Conservation (phyloP, 2,888 invertebrate species). For the Ectemnius lituratus region DNA sequence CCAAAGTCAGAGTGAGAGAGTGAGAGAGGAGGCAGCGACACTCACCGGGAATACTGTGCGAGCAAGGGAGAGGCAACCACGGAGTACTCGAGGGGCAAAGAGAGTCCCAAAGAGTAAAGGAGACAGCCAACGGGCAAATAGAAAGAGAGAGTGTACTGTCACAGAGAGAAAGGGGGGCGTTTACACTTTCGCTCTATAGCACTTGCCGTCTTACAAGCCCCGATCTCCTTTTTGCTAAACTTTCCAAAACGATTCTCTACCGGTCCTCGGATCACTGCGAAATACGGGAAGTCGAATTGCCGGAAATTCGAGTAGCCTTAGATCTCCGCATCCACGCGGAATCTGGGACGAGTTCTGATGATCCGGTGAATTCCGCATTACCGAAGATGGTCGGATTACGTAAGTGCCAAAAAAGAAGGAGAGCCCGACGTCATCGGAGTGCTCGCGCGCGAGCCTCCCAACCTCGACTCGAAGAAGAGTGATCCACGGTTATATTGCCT, state of each 20-base stretch:
- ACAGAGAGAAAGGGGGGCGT: constrained; percentile 30
- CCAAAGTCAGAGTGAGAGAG: constrained; percentile 13
- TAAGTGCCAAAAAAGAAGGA: constrained; percentile 19
- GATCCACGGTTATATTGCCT: constrained; percentile 18
- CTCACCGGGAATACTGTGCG: constrained; percentile 11
- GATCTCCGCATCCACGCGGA: not conserved
- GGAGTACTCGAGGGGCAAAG: constrained; percentile 15
- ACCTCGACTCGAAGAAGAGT: not conserved
- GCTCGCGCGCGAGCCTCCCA: not conserved
- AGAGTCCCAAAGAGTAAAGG: not conserved
- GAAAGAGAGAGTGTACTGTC: constrained; percentile 11
- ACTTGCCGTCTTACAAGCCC: constrained; percentile 27
- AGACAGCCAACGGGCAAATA: not conserved
- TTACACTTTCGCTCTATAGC: constrained; percentile 57
- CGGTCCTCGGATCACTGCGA: not conserved
- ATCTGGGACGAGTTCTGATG: not conserved
- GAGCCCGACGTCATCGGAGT: not conserved
- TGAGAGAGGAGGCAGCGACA: constrained; percentile 29
- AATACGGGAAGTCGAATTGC: not conserved
- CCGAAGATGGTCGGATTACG: constrained; percentile 25
- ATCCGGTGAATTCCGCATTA: not conserved
- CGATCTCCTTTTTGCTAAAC: constrained; percentile 37
- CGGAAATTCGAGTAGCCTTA: constrained; percentile 6
- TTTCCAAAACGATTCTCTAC: constrained; percentile 37
- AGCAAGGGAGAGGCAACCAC: constrained; percentile 22